Evolutionary conservation across 2,888 invertebrate species (phyloP), one percentile per base, ranked within the genome.

Genomic region (Leptarthrus brevirostris): DNA sequence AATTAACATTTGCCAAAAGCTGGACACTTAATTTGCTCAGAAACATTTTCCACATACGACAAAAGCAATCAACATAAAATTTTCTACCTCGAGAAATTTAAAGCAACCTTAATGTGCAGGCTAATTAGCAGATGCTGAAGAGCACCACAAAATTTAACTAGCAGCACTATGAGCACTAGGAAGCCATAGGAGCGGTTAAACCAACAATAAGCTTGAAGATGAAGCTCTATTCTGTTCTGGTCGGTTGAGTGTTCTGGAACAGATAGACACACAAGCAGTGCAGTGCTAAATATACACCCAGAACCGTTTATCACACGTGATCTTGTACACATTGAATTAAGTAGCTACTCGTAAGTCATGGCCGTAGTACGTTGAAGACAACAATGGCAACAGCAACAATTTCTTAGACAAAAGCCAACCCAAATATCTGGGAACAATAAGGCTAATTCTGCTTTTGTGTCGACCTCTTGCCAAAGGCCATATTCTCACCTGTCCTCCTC

Each of bases 401-500:
- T 54, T n/a, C 12, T 40, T 54, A 72, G 53, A 44, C 72, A 44
- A 47, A 56, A 36, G 53, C 69, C 44, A 71, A 34, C 34, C 66
- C 53, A 54, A 73, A 44, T 56, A 26, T 69, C 8, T 26, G 36
- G 18, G 40, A 54, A 70, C 53, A 70, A 70, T 40, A 34, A 24
- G 71, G n/a, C 2, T n/a, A 52, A 18, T 2, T 12, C 26, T 0
- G 10, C 18, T 36, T 52, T 52, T 34, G 69, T 69, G n/a, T 34
- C 20, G 14, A 30, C 10, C 61, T 30, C 58, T 22, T 36, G 3
- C 34, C 18, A 6, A 20, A n/a, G 56, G 66, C n/a, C n/a, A 49
- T 54, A 34, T 18, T 75, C 82, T 80, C 78, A 85, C 85, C 82
- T 81, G 80, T 79, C 81, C 73, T 83, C 83, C 74, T 83, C 82